A percentile compares a stretch with the other conserved stretches of the same genome.
Conservation (phyloP, 2,113 vertebrate species). For the Bujurquina vittata region DNA sequence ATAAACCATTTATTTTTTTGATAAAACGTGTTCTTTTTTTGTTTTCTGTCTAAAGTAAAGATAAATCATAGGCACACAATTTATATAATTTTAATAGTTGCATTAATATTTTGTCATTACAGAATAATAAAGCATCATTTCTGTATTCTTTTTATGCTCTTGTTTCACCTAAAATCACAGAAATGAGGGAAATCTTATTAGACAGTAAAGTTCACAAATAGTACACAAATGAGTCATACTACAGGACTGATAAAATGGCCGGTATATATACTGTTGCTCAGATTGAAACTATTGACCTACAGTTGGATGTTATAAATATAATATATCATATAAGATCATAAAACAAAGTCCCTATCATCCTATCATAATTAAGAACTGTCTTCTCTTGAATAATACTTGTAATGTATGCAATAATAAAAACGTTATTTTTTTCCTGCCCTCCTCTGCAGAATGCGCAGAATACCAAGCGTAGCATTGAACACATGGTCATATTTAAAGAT, state of each 20-base stretch:
- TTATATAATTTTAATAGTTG: background rate
- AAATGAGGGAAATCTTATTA: background rate
- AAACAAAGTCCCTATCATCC: background rate
- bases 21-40: background rate
- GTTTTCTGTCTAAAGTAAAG: background rate
- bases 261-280: background rate
- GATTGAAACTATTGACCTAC: background rate
- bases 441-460: constrained; percentile 67
- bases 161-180: background rate
- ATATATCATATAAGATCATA: background rate
- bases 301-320: background rate
- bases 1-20: background rate
- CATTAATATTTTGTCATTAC: background rate
- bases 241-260: background rate
- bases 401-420: background rate
- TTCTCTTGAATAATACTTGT: background rate
- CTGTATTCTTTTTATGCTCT: background rate
- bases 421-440: constrained; percentile 34
- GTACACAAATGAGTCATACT: background rate
- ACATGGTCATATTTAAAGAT: constrained; percentile 78
- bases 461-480: constrained; percentile 70
- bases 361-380: background rate
- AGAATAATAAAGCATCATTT: background rate
- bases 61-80: background rate
- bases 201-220: background rate